A percentile compares a stretch with the other conserved stretches of the same genome.
phyloP scores from a whole-genome alignment of 2,113 vertebrate species.

The Grantiella picta region DNA sequence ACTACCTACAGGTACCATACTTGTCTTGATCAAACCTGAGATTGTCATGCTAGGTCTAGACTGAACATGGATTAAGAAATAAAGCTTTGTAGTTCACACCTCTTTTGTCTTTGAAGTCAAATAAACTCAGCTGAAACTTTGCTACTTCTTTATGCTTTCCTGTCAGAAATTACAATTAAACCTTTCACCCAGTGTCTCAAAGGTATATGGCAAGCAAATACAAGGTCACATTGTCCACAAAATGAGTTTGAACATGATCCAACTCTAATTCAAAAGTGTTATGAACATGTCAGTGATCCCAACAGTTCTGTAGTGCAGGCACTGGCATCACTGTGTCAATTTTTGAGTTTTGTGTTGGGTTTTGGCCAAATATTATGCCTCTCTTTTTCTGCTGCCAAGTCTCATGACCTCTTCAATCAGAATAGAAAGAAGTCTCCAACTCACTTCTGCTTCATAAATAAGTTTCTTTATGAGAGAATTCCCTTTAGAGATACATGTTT shows the following conservation, averaged over 20 bases:
- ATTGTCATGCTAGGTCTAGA: not conserved
- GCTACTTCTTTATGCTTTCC: not conserved
- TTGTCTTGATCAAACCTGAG: not conserved
- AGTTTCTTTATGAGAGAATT: not conserved
- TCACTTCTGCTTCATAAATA: not conserved
- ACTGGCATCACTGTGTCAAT: not conserved
- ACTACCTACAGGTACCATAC: rapidly evolving
- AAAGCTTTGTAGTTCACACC: not conserved
- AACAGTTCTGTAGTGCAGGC: not conserved
- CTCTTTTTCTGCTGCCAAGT: not conserved
- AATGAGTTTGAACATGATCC: not conserved
- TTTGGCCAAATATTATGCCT: not conserved
- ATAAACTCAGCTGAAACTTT: not conserved
- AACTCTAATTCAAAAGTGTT: not conserved
- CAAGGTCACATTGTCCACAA: not conserved
- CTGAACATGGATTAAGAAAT: not conserved
- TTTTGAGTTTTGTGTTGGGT: not conserved
- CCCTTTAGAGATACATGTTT: not conserved
- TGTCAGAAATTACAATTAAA: not conserved
- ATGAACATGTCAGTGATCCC: not conserved
- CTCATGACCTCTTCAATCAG: not conserved
- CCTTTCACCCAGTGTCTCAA: not conserved
- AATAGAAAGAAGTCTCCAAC: not conserved
- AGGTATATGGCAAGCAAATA: not conserved
- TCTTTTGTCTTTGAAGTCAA: not conserved